Percentiles rank a stretch among this genome's conserved stretches.
Conservation (phyloP, 2,888 invertebrate genomes). For the Eupithecia tripunctaria region DNA sequence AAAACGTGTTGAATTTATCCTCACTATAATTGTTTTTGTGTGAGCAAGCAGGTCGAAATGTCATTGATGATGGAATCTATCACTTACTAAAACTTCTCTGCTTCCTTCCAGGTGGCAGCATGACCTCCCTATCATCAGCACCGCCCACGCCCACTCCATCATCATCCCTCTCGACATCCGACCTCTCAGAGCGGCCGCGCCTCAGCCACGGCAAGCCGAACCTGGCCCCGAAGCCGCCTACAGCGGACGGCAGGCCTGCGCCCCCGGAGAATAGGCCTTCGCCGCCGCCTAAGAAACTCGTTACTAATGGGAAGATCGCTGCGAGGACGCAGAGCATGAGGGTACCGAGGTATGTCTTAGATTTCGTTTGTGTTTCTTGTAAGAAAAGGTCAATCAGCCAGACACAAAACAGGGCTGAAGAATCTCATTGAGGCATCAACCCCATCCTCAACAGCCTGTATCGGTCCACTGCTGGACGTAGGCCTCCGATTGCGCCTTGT, state of each 20-base stretch:
- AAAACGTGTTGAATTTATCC: too few species aligned
- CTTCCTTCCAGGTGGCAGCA: constrained; percentile 70
- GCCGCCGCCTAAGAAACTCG: constrained; percentile 87
- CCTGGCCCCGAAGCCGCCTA: constrained; percentile 93
- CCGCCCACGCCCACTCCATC: constrained; percentile 66
- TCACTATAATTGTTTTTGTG: too few species aligned
- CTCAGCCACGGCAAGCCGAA: constrained; percentile 91
- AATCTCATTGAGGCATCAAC: too few species aligned
- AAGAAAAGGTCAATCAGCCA: too few species aligned
- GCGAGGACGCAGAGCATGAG: constrained; percentile 93
- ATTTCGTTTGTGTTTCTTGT: too few species aligned
- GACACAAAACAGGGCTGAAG: too few species aligned
- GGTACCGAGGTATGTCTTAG: constrained; percentile 85
- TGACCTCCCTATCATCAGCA: constrained; percentile 73
- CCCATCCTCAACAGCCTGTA: too few species aligned
- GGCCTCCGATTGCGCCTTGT: too few species aligned
- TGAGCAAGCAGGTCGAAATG: too few species aligned
- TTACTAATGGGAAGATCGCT: constrained; percentile 85
- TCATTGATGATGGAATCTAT: not conserved
- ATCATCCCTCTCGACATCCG: constrained; percentile 75
- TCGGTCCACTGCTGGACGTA: too few species aligned
- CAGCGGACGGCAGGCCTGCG: constrained; percentile 50
- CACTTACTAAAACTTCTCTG: not conserved
- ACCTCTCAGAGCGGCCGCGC: constrained; percentile 78
- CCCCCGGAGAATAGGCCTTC: constrained; percentile 85